Percentiles rank a stretch among this genome's conserved stretches.
phyloP scores from a whole-genome alignment of 2,113 vertebrate species.

The Microtus ochrogaster region DNA sequence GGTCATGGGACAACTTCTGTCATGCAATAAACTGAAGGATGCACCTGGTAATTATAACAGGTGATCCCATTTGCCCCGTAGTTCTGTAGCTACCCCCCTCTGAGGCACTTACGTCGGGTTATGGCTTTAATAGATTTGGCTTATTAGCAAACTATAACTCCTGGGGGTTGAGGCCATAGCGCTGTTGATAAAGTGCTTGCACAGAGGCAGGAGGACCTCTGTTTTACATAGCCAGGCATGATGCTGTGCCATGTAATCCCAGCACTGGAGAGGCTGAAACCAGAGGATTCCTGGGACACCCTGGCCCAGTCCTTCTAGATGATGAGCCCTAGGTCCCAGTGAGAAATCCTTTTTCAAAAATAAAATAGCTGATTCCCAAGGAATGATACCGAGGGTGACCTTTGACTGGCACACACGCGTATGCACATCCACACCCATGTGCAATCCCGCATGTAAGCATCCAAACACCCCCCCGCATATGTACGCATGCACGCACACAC shows the following conservation, averaged over 20 bases:
- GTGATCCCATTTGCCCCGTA: not conserved
- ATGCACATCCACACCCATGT: not conserved
- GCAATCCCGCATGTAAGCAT: not conserved
- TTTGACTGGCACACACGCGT: not conserved
- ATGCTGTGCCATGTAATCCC: not conserved
- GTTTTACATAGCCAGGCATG: not conserved
- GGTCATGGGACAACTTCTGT: not conserved
- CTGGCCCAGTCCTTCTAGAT: not conserved
- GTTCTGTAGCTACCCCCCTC: not conserved
- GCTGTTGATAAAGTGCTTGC: not conserved
- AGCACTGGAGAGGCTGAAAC: not conserved
- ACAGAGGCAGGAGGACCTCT: not conserved
- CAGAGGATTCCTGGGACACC: not conserved
- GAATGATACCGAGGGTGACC: not conserved
- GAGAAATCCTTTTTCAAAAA: not conserved
- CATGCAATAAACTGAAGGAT: not conserved
- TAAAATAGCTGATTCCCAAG: not conserved
- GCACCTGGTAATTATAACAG: not conserved
- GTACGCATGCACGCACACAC: fast-evolving
- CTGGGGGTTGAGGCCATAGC: not conserved
- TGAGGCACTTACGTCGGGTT: not conserved
- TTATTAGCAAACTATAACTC: not conserved
- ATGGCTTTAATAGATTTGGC: not conserved
- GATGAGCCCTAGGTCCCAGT: not conserved
- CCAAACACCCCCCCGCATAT: not conserved